Conservation (phyloP, 2,113 vertebrate genomes). For the Syngnathus floridae region DNA sequence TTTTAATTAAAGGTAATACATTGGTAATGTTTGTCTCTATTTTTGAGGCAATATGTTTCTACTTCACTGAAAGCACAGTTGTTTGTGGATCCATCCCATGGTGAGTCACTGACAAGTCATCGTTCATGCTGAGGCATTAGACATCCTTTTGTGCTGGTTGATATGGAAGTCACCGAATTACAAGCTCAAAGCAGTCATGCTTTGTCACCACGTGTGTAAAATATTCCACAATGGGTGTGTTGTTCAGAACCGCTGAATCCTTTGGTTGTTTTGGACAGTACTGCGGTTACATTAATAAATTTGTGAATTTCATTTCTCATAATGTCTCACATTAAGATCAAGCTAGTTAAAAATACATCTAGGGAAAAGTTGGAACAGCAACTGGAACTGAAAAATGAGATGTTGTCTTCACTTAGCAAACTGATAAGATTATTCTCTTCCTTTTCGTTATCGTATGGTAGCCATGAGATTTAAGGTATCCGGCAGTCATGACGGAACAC, state of each 20-base stretch:
- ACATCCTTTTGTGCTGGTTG: slow-evolving; percentile 13
- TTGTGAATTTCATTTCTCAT: not conserved
- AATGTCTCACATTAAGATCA: not conserved
- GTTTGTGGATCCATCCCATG: slow-evolving; percentile 32
- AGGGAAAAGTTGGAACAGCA: not conserved
- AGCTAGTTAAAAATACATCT: not conserved
- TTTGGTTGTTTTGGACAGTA: not conserved
- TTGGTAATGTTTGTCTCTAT: not conserved
- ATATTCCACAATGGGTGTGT: slow-evolving; percentile 11
- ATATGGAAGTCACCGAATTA: slow-evolving; percentile 23
- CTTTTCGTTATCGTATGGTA: not conserved
- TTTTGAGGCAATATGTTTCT: not conserved
- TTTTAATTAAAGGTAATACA: not conserved
- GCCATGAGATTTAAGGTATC: not conserved
- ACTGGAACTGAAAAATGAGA: not conserved
- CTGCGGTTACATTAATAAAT: not conserved
- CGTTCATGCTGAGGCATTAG: slow-evolving; percentile 5
- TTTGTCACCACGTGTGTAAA: slow-evolving; percentile 7
- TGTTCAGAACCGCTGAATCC: slow-evolving; percentile 10
- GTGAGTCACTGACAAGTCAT: slow-evolving; percentile 10
- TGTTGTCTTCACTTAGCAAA: not conserved
- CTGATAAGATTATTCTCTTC: not conserved
- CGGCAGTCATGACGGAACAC: not conserved
- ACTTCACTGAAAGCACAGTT: not conserved
- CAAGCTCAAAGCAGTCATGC: slow-evolving; percentile 6